These are phyloP conservation scores for Leptopilina boulardi DNA, from an alignment of 1,140 invertebrate genomes.

Conservation along the genomic window DNA sequence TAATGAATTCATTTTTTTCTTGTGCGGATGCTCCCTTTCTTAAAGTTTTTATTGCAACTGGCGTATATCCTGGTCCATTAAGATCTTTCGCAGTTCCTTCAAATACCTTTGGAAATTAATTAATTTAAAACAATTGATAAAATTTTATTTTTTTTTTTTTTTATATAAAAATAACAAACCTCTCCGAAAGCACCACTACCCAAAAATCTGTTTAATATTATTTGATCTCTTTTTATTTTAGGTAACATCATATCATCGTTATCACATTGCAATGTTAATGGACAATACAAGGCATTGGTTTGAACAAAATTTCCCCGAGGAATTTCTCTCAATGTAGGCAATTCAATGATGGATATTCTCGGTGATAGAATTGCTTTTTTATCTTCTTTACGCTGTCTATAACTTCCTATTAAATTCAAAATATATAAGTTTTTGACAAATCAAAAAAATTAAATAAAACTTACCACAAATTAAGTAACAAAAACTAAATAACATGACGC, in stretches of 20 bases:
- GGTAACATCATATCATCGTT: conserved; percentile 81
- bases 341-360: conserved; percentile 85
- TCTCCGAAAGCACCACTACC: conserved; percentile 98
- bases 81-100: conserved; percentile 88
- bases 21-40: conserved; percentile 93
- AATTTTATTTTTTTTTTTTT: too few species aligned
- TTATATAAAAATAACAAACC: conserved; percentile 69
- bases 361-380: conserved; percentile 78
- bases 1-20: conserved; percentile 95
- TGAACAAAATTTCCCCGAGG: conserved; percentile 86
- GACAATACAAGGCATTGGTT: conserved; percentile 87
- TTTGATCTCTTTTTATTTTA: conserved; percentile 87
- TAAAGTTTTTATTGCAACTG: conserved; percentile 83
- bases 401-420: conserved; percentile 59
- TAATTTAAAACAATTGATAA: neutral
- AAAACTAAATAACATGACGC: conserved; percentile 68
- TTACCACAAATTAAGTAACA: conserved; percentile 72
- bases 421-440: too few species aligned
- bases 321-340: conserved; percentile 91
- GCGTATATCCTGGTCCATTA: conserved; percentile 72
- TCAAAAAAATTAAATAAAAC: conserved; percentile 43
- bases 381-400: conserved; percentile 77
- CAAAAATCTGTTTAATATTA: conserved; percentile 90
- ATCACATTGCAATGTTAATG: conserved; percentile 81
- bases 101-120: conserved; percentile 78